Evolutionary conservation across 2,113 vertebrate genomes (phyloP), one percentile per base, ranked within the genome.

Genomic region (Porphyrio hochstetteri): DNA sequence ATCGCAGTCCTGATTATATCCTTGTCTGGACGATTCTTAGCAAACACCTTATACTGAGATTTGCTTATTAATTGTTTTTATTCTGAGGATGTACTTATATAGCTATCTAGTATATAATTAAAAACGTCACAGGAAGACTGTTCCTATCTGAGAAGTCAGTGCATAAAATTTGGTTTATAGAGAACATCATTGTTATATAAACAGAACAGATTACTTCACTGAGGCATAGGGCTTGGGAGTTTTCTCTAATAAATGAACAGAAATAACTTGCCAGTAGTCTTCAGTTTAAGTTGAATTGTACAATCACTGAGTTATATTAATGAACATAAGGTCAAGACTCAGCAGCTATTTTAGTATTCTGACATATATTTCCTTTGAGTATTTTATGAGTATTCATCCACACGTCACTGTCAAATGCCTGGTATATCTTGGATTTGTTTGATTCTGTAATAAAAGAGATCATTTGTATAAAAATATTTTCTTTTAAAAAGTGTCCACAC

Each of bases 401-500:
- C 27, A 79, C 1, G 16, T 92, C 69, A 91, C 63, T 86, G 61
- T 23, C 63, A 70, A 90, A 95, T 79, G 67, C 36, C 29, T 92
- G 11, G 23, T 35, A 10, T 77, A 69, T 83, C 48, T 55, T 95
- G 59, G 29, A 90, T 96, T 75, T 53, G 28, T 94, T 96, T 71
- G 64, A 93, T 88, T 94, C 63, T 87, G 28, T 46, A 82, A 75
- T 13, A 91, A 97, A 97, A 92, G 29, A 67, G 7, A 16, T 61
- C 27, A 93, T 72, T 91, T 79, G 63, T 82, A 83, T 57, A 68
- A 89, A 90, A 83, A 79, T 69, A 46, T 82, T 92, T 90, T 52
- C 10, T 44, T 93, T 95, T 86, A 48, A 95, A 94, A 87, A 91
- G 40, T 76, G 36, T 85, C 78, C 71, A 88, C 52, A 79, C 82